Base-by-base conservation (phyloP, 2,888 invertebrate genomes). In the Lymantria monacha region DNA sequence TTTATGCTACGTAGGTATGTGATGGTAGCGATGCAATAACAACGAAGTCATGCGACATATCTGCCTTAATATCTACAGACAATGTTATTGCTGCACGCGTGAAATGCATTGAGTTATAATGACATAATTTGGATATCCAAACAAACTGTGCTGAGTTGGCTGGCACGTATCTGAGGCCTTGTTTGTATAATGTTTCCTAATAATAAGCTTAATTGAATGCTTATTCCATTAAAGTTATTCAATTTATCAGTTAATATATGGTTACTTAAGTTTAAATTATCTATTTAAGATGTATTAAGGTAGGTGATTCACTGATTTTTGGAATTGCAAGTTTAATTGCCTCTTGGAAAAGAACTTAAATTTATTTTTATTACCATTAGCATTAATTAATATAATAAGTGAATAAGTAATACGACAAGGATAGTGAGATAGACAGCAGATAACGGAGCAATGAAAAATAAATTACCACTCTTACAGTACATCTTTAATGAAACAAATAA, bases 91-190 rank as follows among this genome's bases (percentile, higher is more conserved):
- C 66, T 69, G 64, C 70, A 63, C 58, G 59, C 69, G 63, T 56
- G 62, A 69, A 61, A 69, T 75, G 76, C 80, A 76, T 70, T 70
- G 62, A 63, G 69, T 70, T 72, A 70, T 74, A 72, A 79, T 77
- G 68, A 79, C 74, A 77, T 76, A 67, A 85, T 86, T 86, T 81
- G 81, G 81, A 83, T 69, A 57, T 69, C 54, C 58, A 48, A 57
- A 66, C 66, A 66, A 30, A 36, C 42, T 47, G 49, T 46, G 48
- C 49, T 30, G n/a, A 10, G 5, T 14, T 22, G 11, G 2, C 50
- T 49, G 41, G 51, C 55, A 57, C 70, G 66, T 69, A 72, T 69
- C 73, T 70, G 64, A 71, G 57, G 60, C 70, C 59, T 67, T 62
- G 76, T 73, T 72, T 69, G 69, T 75, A 79, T 80, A 70, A 63